Conservation (phyloP, 2,888 invertebrate species). For the Ceriagrion tenellum region DNA sequence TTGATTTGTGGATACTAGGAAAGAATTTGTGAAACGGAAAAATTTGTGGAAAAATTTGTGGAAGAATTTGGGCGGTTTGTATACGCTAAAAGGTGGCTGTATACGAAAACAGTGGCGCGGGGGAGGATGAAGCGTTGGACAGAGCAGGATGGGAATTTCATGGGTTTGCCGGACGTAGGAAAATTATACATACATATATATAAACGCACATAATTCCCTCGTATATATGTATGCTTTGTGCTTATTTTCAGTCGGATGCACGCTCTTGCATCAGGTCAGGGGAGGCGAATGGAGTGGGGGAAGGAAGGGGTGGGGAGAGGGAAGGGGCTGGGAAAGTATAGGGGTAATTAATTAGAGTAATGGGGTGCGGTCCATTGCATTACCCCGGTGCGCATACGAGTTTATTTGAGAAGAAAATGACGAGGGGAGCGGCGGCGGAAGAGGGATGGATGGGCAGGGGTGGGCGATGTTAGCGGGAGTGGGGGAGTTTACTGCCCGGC, state of each 20-base stretch:
- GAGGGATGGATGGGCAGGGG: neutral
- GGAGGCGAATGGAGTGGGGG: neutral
- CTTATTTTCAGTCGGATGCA: neutral
- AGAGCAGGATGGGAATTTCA: neutral
- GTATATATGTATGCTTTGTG: no score
- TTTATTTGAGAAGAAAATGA: constrained; percentile 15
- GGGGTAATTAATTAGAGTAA: constrained; percentile 64
- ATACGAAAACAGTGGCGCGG: neutral
- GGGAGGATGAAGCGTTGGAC: neutral
- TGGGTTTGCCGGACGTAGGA: neutral
- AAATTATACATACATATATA: no score
- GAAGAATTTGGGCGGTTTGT: no score
- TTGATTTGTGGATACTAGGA: no score
- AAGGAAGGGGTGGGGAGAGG: neutral
- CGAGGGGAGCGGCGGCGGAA: neutral
- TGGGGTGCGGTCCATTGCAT: constrained; percentile 57
- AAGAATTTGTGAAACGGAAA: no score
- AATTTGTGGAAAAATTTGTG: no score
- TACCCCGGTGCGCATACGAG: constrained; percentile 8
- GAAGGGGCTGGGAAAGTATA: neutral
- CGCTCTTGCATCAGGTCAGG: neutral
- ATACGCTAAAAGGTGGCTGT: no score
- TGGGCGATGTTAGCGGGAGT: neutral
- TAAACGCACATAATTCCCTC: no score
- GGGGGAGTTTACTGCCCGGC: neutral